These are phyloP conservation scores for Osmoderma eremita DNA, from an alignment of 2,888 invertebrate species.

Conservation along the genomic window DNA sequence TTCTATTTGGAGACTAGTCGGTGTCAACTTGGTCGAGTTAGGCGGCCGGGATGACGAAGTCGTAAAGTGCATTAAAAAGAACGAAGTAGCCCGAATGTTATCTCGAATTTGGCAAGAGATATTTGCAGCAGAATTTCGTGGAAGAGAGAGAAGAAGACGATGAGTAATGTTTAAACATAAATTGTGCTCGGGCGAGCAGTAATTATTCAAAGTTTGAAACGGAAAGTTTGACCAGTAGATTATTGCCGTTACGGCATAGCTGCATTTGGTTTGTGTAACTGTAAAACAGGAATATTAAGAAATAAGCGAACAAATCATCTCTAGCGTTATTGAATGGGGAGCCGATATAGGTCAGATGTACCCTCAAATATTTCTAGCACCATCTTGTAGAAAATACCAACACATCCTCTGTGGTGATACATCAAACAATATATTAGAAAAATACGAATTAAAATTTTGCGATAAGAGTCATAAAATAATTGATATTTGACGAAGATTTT, in stretches of 20 bases:
- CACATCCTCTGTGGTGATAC: no score
- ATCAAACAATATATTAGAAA: no score
- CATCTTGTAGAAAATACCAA: no score
- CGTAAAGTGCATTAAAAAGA: conserved; percentile 30
- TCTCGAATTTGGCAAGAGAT: conserved; percentile 30
- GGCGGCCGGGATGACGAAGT: conserved; percentile 9
- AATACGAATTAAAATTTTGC: no score
- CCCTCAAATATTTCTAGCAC: no score
- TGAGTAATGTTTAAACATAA: conserved; percentile 20
- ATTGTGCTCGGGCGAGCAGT: conserved; percentile 8
- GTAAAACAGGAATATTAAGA: conserved; percentile 10
- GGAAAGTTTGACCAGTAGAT: conserved; percentile 1
- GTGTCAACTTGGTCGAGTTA: conserved; percentile 1
- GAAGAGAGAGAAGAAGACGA: not conserved
- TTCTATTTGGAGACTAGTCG: conserved; percentile 20
- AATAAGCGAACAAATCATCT: no score
- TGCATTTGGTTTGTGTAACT: conserved; percentile 7
- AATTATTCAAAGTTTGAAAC: conserved; percentile 25
- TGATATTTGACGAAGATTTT: no score
- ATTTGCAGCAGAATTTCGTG: no score
- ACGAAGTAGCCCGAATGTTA: conserved; percentile 21
- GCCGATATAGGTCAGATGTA: no score
- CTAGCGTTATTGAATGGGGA: no score
- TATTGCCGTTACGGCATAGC: not conserved
- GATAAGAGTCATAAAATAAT: no score